phyloP scores from a whole-genome alignment of 2,888 invertebrate species.

The Carcina quercana region DNA sequence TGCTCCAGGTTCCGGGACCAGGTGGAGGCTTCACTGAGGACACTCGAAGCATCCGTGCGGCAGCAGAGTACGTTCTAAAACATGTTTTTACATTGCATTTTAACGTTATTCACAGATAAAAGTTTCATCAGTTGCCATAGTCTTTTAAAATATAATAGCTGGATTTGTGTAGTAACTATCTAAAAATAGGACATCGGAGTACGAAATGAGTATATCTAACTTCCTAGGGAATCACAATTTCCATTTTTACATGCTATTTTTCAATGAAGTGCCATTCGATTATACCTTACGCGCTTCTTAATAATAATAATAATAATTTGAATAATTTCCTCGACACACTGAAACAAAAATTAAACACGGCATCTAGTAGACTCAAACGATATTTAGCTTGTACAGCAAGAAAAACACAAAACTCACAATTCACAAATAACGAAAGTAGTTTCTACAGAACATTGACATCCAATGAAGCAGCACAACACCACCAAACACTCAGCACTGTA shows the following conservation, averaged over 20 bases:
- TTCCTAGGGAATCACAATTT: too few relatives aligned
- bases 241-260: too few relatives aligned
- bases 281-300: too few relatives aligned
- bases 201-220: too few relatives aligned
- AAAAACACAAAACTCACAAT: constrained; percentile 14
- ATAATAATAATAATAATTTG: constrained; percentile 12
- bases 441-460: constrained; percentile 13
- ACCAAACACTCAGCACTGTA: too few relatives aligned
- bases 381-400: constrained; percentile 14
- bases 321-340: constrained; percentile 15
- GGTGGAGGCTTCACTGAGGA: constrained; percentile 36
- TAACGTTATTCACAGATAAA: too few relatives aligned
- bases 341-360: constrained; percentile 14
- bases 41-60: constrained; percentile 29
- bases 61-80: constrained; percentile 40
- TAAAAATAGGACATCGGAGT: too few relatives aligned
- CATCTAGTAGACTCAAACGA: constrained; percentile 12
- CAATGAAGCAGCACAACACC: neutral
- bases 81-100: too few relatives aligned
- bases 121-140: too few relatives aligned
- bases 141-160: too few relatives aligned
- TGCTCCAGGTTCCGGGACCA: constrained; percentile 34
- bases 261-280: too few relatives aligned
- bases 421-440: constrained; percentile 12
- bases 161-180: too few relatives aligned